A percentile compares a stretch with the other conserved stretches of the same genome.
phyloP scores from a whole-genome alignment of 2,888 invertebrate species.

The Orthosia gracilis region DNA sequence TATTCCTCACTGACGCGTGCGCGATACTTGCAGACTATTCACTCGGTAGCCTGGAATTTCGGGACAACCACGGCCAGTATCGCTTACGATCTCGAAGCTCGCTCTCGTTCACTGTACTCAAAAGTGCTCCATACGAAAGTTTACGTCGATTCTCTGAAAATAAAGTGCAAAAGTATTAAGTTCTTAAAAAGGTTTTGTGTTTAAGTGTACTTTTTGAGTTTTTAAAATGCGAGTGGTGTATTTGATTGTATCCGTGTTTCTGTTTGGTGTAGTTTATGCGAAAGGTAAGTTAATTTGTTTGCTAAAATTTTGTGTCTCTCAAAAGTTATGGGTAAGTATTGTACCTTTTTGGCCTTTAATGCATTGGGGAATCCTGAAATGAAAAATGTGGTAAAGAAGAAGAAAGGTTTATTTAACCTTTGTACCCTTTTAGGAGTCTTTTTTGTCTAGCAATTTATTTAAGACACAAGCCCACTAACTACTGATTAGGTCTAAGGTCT shows the following conservation, averaged over 20 bases:
- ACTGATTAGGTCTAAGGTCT: no score
- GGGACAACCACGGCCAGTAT: slow-evolving; percentile 52
- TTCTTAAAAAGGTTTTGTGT: slow-evolving; percentile 15
- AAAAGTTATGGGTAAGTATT: neutral
- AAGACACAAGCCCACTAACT: no score
- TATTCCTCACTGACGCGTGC: slow-evolving; percentile 68
- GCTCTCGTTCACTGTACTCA: slow-evolving; percentile 44
- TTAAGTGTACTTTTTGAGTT: slow-evolving; percentile 15
- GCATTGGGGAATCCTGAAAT: no score
- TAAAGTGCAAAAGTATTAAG: slow-evolving; percentile 19
- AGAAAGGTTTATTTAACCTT: no score
- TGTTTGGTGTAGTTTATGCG: slow-evolving; percentile 69
- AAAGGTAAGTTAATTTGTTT: slow-evolving; percentile 70
- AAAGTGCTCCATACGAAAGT: slow-evolving; percentile 45
- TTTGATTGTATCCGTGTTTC: slow-evolving; percentile 63
- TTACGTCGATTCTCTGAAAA: slow-evolving; percentile 27
- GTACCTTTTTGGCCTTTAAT: no score
- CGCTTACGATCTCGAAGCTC: slow-evolving; percentile 34
- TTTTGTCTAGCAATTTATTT: no score
- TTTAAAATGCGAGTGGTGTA: slow-evolving; percentile 67
- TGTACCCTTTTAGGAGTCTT: no score
- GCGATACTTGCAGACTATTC: slow-evolving; percentile 45
- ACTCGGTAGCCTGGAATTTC: slow-evolving; percentile 51
- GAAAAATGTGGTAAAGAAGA: no score
- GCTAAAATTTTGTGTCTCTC: neutral